Base-by-base conservation (phyloP, 2,888 invertebrate species). In the Brachynemurus nebulosus region DNA sequence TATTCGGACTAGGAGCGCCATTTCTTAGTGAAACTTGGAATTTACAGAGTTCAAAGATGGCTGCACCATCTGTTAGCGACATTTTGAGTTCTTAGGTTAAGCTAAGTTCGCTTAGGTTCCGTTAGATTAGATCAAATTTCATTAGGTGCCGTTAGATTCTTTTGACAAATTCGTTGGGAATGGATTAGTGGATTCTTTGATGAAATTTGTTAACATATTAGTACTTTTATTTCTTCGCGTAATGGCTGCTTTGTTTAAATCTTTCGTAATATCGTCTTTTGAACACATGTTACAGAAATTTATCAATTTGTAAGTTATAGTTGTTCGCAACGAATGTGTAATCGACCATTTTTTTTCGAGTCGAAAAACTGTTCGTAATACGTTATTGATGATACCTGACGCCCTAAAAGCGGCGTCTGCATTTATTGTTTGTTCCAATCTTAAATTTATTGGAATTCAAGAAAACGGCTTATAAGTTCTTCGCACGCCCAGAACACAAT, bases 261-360 rank as follows among this genome's bases (percentile, higher is more conserved):
- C 17, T 35, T 48, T 49, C 17, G 47, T 48, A 16, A 42, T 43
- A 45, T 48, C 48, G 45, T 48, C 48, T 27, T 34, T 20, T 36
- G 40, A 38, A 16, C 38, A 37, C 38, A 48, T 23, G 42, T 44
- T 27, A 30, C 44, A 42, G 19, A 45, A 44, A 4, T 30, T 14
- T 3, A 30, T 30, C 11, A 30, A 4, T 30, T 30, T 30, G 2
- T n/a, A 30, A 12, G 14, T 30, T 4, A 30, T 6, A 36, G 16
- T 36, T 11, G 17, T 17, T 16, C 36, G 17, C 11, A 36, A 11
- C 11, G 36, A 36, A 16, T 36, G 36, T 7, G 36, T 36, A 8
- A 36, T 36, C 17, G 36, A 16, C 36, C 36, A 36, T 36, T 36
- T 36, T 16, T 36, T 14, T 16, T 17, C 17, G 4, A 17, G n/a